phyloP scores from a whole-genome alignment of 2,797 vertebrate species.

The Oreochromis mossambicus region DNA sequence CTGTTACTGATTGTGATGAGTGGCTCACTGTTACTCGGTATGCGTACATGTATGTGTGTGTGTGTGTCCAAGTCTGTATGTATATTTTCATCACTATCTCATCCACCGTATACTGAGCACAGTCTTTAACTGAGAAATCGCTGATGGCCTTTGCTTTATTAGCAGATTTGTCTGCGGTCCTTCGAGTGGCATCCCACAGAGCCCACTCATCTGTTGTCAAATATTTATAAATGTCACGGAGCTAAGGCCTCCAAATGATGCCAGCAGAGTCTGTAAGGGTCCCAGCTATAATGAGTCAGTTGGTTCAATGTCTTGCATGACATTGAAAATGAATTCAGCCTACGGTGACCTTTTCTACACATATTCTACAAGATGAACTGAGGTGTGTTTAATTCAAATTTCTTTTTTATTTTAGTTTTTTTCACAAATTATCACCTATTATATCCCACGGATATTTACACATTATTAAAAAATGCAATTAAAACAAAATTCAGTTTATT shows the following conservation, averaged over 20 bases:
- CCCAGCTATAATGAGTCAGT: slow-evolving; percentile 27
- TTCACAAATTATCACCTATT: neutral
- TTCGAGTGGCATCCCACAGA: slow-evolving; percentile 48
- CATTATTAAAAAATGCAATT: neutral
- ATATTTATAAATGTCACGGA: slow-evolving; percentile 70
- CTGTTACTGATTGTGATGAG: slow-evolving; percentile 27
- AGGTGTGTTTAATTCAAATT: neutral
- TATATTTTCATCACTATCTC: slow-evolving; percentile 6
- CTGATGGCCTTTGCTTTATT: slow-evolving; percentile 52
- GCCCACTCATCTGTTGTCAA: slow-evolving; percentile 64
- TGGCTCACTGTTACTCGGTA: neutral
- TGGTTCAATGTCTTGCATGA: neutral
- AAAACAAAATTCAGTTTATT: neutral
- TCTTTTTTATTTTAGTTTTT: neutral
- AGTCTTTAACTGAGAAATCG: neutral
- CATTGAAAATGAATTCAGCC: neutral
- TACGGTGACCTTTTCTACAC: neutral
- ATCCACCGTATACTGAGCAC: slow-evolving; percentile 3
- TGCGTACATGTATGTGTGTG: neutral
- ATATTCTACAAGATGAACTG: neutral
- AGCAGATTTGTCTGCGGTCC: slow-evolving; percentile 35
- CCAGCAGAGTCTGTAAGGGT: slow-evolving; percentile 9
- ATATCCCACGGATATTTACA: neutral
- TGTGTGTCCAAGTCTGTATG: neutral
- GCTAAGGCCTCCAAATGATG: slow-evolving; percentile 41